Evolutionary conservation across 2,888 invertebrate genomes (phyloP).

Genomic region (Lamellibrachia satsuma): DNA sequence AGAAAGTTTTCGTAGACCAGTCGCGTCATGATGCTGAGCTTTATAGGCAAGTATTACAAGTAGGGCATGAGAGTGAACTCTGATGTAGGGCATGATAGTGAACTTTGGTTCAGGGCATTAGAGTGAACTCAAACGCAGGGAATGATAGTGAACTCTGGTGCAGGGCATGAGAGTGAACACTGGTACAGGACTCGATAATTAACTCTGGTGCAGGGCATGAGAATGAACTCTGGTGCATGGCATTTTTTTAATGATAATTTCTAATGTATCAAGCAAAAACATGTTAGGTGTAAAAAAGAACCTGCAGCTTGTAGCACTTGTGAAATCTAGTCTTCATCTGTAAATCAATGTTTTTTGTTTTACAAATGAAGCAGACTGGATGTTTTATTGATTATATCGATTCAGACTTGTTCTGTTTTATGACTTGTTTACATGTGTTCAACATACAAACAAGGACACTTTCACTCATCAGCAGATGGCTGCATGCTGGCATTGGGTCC

Average conservation of each 20-base stretch:
- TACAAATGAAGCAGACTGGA: neutral
- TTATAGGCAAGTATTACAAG: too few species aligned
- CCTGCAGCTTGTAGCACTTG: too few species aligned
- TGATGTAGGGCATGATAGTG: neutral
- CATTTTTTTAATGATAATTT: too few species aligned
- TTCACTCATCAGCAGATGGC: neutral
- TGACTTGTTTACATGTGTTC: neutral
- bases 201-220: neutral
- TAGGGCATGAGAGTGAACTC: neutral
- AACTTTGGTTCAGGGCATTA: neutral
- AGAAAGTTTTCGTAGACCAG: too few species aligned
- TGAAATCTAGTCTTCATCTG: too few species aligned
- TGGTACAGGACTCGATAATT: neutral
- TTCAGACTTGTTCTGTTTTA: neutral
- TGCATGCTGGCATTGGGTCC: neutral
- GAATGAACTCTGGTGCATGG: neutral
- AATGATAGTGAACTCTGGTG: neutral
- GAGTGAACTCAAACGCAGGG: neutral
- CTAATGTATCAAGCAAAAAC: too few species aligned
- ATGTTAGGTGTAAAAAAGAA: too few species aligned
- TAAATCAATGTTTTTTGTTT: neutral
- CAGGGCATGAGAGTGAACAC: neutral
- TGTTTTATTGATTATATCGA: constrained; percentile 10
- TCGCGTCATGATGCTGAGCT: too few species aligned
- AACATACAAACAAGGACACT: neutral